Percentiles rank a stretch among this genome's conserved stretches.
Conservation (phyloP, 2,113 vertebrate genomes). For the Campylomormyrus numenius region DNA sequence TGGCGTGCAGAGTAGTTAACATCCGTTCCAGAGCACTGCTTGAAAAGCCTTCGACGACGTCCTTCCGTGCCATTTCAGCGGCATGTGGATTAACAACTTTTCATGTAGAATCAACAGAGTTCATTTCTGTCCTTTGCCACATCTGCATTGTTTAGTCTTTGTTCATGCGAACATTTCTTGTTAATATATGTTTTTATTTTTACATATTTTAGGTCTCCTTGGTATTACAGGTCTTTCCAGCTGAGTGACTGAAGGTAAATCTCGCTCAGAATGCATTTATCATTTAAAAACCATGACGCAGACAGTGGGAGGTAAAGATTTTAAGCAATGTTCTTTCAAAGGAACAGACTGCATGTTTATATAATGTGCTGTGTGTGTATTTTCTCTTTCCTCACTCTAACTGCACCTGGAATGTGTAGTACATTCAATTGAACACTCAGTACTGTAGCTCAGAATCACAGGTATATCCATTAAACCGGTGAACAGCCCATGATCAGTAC, state of each 20-base stretch:
- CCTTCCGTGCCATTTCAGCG: background rate
- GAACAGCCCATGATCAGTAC: background rate
- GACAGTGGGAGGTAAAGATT: background rate
- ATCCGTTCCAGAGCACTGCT: background rate
- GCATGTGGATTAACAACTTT: background rate
- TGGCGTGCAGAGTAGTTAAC: background rate
- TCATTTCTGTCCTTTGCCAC: background rate
- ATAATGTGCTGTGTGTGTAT: background rate
- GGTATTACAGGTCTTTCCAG: background rate
- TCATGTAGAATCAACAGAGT: background rate
- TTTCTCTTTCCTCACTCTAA: background rate
- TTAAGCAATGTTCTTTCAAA: background rate
- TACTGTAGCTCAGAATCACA: background rate
- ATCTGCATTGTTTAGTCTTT: background rate
- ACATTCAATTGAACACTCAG: background rate
- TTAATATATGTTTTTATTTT: background rate
- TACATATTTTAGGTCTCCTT: background rate
- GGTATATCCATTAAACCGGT: background rate
- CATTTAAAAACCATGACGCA: background rate
- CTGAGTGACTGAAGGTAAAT: background rate
- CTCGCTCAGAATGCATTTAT: background rate
- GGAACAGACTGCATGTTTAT: background rate
- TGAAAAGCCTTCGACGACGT: background rate
- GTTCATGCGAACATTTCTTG: background rate
- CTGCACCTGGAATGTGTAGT: background rate